Evolutionary conservation across 2,888 invertebrate species (phyloP), one percentile per base, ranked within the genome.

Genomic region (Oconnorella tubifera): DNA sequence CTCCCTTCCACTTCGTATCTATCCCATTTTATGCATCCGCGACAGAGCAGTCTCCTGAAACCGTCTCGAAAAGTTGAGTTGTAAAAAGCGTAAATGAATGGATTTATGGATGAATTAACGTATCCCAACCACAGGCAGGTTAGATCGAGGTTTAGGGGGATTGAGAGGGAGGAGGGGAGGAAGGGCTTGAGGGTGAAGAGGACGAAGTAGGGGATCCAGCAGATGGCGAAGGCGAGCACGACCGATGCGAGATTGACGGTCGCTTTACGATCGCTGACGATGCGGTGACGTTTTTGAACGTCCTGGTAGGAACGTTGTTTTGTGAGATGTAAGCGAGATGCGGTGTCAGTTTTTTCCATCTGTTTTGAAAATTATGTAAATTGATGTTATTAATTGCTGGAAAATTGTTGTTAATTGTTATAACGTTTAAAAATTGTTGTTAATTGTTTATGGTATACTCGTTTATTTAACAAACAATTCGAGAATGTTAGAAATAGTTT

Each of bases 31-130:
- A 50, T 58, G 29, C 68, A 68, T 3, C 62, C 32, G 51, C 64
- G 59, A 48, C 72, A 72, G 25, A 72, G 65, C n/a, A 72, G 56
- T 25, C 63, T 63, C 19, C 57, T 33, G 57, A 72, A 72, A 1
- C 73, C 70, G 31, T 69, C 61, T 31, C 72, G 56, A 59, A 72
- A 72, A 48, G 66, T 33, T 25, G 71, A 65, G 66, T 72, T 72
- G 64, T 70, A 72, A 64, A 72, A 72, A 48, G 71, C 72, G 65
- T 72, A 72, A 10, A 72, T 63, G 62, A 72, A 72, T 6, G 72
- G 72, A 50, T 72, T 72, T 49, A 72, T 65, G 27, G 68, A 56
- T 27, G 69, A 69, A 59, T 72, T 72, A 33, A 69, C 65, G 61
- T 72, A 72, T 25, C 72, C 72, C 14, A 72, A 60, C 72, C 72